phyloP scores from a whole-genome alignment of 2,113 vertebrate species.

The Sebastes schlegelii region DNA sequence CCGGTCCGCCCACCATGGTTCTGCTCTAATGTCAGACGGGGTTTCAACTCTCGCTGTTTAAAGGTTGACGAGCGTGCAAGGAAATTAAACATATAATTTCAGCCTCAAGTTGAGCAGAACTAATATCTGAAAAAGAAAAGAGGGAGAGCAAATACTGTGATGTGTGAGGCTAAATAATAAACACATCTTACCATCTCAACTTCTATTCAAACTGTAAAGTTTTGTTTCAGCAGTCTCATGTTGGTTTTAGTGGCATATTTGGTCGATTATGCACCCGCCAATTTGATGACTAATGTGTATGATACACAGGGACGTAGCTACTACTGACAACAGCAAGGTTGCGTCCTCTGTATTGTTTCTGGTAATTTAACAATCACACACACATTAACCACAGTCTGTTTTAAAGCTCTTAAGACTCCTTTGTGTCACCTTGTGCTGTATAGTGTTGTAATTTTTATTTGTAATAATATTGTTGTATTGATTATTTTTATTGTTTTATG shows the following conservation, averaged over 20 bases:
- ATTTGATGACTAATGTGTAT: background rate
- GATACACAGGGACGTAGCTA: background rate
- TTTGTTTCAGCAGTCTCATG: background rate
- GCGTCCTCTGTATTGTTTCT: background rate
- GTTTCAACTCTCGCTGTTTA: background rate
- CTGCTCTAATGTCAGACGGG: background rate
- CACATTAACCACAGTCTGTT: too few relatives aligned
- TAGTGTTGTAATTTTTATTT: too few relatives aligned
- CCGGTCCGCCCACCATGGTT: background rate
- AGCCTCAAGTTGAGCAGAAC: background rate
- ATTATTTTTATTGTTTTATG: too few relatives aligned
- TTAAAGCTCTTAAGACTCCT: background rate
- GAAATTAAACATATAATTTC: conserved; percentile 9
- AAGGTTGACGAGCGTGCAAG: background rate
- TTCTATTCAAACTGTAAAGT: too few relatives aligned
- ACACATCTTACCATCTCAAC: background rate
- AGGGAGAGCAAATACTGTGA: background rate
- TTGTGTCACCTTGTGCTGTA: too few relatives aligned
- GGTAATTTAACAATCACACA: background rate
- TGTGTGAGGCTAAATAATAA: background rate
- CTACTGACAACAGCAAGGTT: background rate
- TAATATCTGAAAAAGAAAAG: background rate
- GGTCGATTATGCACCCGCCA: background rate
- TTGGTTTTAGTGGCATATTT: background rate
- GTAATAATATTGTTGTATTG: too few relatives aligned